Percentiles rank a stretch among this genome's conserved stretches.
Conservation (phyloP, 2,113 vertebrate species). For the Myxocyprinus asiaticus region DNA sequence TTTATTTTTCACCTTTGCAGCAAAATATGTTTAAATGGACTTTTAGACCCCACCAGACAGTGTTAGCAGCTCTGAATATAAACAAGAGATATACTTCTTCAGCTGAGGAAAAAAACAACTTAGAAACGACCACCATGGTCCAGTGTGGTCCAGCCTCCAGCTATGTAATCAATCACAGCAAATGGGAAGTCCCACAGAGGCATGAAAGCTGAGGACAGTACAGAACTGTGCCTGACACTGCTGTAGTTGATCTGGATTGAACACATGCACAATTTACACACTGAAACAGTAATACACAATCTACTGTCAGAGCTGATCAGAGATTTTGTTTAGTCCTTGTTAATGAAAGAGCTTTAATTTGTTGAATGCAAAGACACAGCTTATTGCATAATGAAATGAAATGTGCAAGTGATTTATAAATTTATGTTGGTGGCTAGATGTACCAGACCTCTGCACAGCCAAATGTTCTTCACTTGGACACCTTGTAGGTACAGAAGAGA, state of each 20-base stretch:
- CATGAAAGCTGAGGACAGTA: neutral
- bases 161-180: conserved; percentile 34
- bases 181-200: conserved; percentile 1
- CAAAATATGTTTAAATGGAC: neutral
- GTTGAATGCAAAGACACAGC: conserved; percentile 14
- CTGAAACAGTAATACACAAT: neutral
- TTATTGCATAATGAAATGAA: neutral
- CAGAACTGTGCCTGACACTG: neutral
- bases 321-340: neutral
- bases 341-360: neutral
- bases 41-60: neutral
- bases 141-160: conserved; percentile 11
- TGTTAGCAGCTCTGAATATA: neutral
- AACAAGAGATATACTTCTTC: neutral
- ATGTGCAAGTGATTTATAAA: conserved; percentile 4
- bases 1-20: no score
- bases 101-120: neutral
- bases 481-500: neutral
- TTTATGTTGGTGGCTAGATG: neutral
- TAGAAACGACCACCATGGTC: neutral
- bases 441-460: no score
- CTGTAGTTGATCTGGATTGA: neutral
- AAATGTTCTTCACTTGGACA: neutral
- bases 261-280: neutral
- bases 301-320: neutral